Evolutionary conservation across 1,140 invertebrate genomes (phyloP).

Genomic region (Trichoplusia ni): DNA sequence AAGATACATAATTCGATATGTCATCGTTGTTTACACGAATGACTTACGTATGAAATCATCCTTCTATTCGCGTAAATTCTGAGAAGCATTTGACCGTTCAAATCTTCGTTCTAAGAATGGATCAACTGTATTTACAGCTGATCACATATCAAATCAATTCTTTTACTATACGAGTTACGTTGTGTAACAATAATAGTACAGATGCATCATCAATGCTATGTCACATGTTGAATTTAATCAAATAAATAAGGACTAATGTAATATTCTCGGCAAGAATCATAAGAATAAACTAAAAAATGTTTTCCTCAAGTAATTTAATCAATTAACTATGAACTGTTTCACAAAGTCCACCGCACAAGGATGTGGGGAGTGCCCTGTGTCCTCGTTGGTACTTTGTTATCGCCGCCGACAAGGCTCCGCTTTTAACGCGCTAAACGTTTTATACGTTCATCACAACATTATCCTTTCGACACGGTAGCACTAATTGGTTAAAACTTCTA

Average conservation of each 20-base stretch:
- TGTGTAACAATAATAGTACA: conserved; percentile 36
- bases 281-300: no score
- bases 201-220: not conserved
- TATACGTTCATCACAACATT: conserved; percentile 75
- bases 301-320: not conserved
- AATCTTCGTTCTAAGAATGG: conserved; percentile 51
- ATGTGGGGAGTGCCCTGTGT: conserved; percentile 28
- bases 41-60: not conserved
- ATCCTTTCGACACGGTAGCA: conserved; percentile 81
- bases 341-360: conserved; percentile 7
- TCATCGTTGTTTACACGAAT: no score
- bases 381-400: conserved; percentile 43
- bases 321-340: not conserved
- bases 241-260: no score
- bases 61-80: not conserved
- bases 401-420: conserved; percentile 59
- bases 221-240: no score
- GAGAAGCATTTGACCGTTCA: conserved; percentile 21
- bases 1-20: no score
- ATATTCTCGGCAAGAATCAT: no score
- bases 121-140: conserved; percentile 60
- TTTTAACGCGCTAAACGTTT: conserved; percentile 74
- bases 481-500: conserved; percentile 78
- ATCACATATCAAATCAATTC: conserved; percentile 51
- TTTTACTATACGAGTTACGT: conserved; percentile 51